These are phyloP conservation scores for Amphipoea oculea DNA, from an alignment of 2,888 invertebrate species.

Conservation along the genomic window DNA sequence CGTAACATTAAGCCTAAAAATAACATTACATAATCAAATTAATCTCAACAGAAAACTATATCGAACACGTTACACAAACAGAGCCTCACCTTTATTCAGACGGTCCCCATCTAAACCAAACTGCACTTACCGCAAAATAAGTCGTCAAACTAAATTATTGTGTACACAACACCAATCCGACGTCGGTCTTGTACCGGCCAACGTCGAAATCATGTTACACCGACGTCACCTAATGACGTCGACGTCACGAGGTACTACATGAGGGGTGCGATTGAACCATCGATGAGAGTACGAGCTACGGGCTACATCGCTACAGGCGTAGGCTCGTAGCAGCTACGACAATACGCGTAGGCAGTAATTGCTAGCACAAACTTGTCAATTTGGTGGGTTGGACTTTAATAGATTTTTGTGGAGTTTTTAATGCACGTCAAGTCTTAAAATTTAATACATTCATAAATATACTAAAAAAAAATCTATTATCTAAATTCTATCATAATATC, in stretches of 20 bases:
- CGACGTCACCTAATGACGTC: slow-evolving; percentile 50
- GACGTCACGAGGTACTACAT: slow-evolving; percentile 47
- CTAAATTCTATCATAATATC: background rate
- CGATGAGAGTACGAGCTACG: slow-evolving; percentile 58
- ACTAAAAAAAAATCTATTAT: too few relatives aligned
- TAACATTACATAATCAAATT: background rate
- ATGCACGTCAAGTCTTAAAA: background rate
- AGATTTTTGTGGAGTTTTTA: background rate
- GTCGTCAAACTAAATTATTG: slow-evolving; percentile 39
- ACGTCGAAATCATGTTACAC: slow-evolving; percentile 51
- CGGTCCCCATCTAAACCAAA: background rate
- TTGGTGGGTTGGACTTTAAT: background rate
- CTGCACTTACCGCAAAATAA: slow-evolving; percentile 30
- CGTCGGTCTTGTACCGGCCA: slow-evolving; percentile 51
- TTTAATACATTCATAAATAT: background rate
- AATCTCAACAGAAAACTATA: background rate
- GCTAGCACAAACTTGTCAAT: background rate
- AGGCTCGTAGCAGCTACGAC: slow-evolving; percentile 63
- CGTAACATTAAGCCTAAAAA: too few relatives aligned
- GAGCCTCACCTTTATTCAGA: background rate
- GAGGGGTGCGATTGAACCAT: slow-evolving; percentile 57
- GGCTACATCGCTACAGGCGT: slow-evolving; percentile 58
- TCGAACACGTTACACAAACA: background rate
- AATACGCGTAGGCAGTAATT: slow-evolving; percentile 26
- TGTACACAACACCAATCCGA: slow-evolving; percentile 49